Evolutionary conservation across 2,797 vertebrate species (phyloP), one percentile per base, ranked within the genome.

Genomic region (Sebastes trivittatus): DNA sequence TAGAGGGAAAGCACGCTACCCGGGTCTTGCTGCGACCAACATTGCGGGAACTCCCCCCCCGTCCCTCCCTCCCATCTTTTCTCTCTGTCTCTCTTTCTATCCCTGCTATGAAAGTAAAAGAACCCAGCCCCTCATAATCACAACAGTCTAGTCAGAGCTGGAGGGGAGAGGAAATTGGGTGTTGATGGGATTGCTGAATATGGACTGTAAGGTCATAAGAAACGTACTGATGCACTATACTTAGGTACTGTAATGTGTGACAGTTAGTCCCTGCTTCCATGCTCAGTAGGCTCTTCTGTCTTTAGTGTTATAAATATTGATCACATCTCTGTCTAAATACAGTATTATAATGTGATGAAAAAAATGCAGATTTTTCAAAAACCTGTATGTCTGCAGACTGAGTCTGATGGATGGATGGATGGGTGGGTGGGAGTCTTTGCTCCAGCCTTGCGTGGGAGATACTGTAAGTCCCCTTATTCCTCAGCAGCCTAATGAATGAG

Each of bases 1-100:
- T 92, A 90, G 94, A 93, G 92, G 94, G 94, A 93, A 93, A 91
- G 91, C 93, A 92, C 90, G 82, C 91, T 90, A 93, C 88, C 88
- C 84, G 72, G 87, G 83, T 88, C 89, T 92, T 66, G 89, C 88
- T 81, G 91, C 88, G 91, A 94, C 92, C 88, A 87, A 85, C 88
- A 49, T 88, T 85, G 81, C 78, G 75, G 94, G 92, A 89, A 94
- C 90, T 85, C 87, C 92, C 81, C 61, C 11, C 32, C 32, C 11
- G 3, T 34, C 60, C 46, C 29, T 76, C 62, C 61, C 27, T 46
- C 82, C 69, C 62, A 14, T 77, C 80, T 63, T 59, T 36, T 63
- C 55, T 83, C 66, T 80, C 56, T 29, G 3, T 62, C 68, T 65
- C 66, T 62, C 75, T 54, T 65, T 72, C 76, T 78, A 61, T 46